phyloP scores from a whole-genome alignment of 2,797 vertebrate species.

The Nothura maculosa region DNA sequence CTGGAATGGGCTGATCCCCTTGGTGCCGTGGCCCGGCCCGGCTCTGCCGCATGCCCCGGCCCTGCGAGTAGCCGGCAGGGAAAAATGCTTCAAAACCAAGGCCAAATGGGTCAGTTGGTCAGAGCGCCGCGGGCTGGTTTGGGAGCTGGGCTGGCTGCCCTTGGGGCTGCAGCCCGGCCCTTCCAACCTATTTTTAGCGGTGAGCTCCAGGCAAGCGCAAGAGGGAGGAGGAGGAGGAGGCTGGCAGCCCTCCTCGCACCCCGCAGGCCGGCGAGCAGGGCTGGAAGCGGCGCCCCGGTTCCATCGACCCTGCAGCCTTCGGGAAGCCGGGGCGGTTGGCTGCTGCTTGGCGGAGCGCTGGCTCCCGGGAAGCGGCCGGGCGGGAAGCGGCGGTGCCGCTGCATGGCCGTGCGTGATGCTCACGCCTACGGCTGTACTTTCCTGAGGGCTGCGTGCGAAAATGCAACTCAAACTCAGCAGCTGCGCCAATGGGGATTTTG shows the following conservation, averaged over 20 bases:
- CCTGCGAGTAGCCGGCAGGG: neutral
- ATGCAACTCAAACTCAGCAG: neutral
- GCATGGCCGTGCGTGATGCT: neutral
- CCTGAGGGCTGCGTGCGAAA: fast-evolving
- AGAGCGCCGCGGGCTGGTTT: neutral
- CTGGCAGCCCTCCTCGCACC: neutral
- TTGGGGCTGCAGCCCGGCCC: neutral
- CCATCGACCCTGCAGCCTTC: too few relatives aligned
- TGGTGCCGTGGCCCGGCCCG: too few relatives aligned
- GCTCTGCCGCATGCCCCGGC: neutral
- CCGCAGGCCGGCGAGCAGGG: too few relatives aligned
- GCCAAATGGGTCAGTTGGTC: slow-evolving; percentile 76
- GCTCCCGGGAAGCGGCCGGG: too few relatives aligned
- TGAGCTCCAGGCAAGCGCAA: neutral
- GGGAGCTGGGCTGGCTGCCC: slow-evolving; percentile 63
- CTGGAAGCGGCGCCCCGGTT: too few relatives aligned
- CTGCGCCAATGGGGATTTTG: neutral
- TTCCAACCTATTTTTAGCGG: slow-evolving; percentile 53
- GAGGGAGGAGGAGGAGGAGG: neutral
- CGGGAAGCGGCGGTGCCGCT: too few relatives aligned
- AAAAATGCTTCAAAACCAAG: neutral
- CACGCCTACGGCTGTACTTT: fast-evolving
- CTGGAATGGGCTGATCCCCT: neutral
- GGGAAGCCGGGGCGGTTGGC: too few relatives aligned
- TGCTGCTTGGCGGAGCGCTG: too few relatives aligned